Percentiles rank a stretch among this genome's conserved stretches.
Evolutionary conservation across 2,113 vertebrate species (phyloP).

Genomic region (Cryptotis parvus): DNA sequence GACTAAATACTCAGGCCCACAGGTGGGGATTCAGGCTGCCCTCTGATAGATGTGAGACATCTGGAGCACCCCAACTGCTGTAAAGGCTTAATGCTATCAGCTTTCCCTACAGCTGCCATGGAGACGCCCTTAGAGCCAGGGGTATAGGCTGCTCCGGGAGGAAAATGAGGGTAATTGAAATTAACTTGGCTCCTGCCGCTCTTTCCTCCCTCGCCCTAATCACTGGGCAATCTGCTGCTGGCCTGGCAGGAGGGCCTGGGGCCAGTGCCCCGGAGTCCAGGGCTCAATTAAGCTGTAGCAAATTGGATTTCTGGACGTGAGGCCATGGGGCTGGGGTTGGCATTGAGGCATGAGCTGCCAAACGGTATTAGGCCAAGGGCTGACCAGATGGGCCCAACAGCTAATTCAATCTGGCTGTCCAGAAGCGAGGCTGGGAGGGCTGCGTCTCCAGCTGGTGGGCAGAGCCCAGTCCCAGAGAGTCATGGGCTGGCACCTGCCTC

Average conservation of each 20-base stretch:
- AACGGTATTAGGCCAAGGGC: conserved; percentile 69
- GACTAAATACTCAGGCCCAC: background rate
- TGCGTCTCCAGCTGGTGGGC: background rate
- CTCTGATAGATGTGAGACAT: conserved; percentile 14
- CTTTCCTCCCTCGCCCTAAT: conserved; percentile 70
- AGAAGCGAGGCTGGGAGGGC: conserved; percentile 58
- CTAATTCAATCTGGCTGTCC: conserved; percentile 81
- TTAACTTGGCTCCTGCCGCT: conserved; percentile 67
- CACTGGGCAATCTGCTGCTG: conserved; percentile 70
- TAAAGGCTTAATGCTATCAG: conserved; percentile 8
- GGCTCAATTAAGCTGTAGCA: conserved; percentile 77
- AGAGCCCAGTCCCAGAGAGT: too few species aligned
- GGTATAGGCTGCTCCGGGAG: conserved; percentile 25
- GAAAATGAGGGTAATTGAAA: conserved; percentile 75
- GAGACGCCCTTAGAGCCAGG: background rate
- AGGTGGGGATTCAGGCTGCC: background rate
- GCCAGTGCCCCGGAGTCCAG: conserved; percentile 73
- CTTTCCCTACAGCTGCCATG: background rate
- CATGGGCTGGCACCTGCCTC: background rate
- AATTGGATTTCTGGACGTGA: conserved; percentile 80
- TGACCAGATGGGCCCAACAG: conserved; percentile 70
- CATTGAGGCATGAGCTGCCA: conserved; percentile 79
- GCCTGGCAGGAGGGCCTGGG: conserved; percentile 52
- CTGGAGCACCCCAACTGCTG: background rate
- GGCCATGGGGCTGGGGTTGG: conserved; percentile 59